Percentiles rank a stretch among this genome's conserved stretches.
Conservation (phyloP, 2,888 invertebrate genomes). For the Chrysodeixis includens region DNA sequence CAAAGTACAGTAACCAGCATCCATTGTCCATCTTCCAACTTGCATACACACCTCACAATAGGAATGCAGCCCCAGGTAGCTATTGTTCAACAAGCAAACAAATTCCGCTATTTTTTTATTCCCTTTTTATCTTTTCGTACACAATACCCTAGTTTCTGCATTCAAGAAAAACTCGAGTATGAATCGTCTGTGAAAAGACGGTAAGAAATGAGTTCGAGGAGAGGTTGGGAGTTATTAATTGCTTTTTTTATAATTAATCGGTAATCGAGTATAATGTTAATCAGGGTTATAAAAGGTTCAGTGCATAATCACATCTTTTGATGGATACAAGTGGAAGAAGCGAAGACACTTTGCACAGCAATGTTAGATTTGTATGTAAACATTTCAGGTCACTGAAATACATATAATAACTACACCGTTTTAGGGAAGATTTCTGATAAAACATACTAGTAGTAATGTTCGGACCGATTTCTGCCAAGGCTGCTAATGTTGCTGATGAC, state of each 20-base stretch:
- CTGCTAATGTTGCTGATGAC: too few relatives aligned
- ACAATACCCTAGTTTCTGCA: slow-evolving; percentile 50
- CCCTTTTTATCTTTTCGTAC: slow-evolving; percentile 31
- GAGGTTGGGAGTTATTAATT: slow-evolving; percentile 19
- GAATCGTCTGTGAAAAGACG: slow-evolving; percentile 19
- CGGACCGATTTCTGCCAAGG: too few relatives aligned
- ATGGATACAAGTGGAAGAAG: too few relatives aligned
- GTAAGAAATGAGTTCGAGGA: neutral
- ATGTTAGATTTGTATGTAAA: too few relatives aligned
- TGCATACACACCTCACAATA: slow-evolving; percentile 53
- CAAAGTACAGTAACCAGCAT: slow-evolving; percentile 28
- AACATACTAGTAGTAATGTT: too few relatives aligned
- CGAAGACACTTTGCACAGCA: too few relatives aligned
- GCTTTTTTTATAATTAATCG: neutral
- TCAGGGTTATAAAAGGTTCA: too few relatives aligned
- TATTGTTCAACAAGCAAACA: slow-evolving; percentile 54
- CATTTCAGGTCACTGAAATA: too few relatives aligned
- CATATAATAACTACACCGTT: too few relatives aligned
- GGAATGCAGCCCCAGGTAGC: slow-evolving; percentile 39
- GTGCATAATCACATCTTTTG: too few relatives aligned
- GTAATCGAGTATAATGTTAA: too few relatives aligned
- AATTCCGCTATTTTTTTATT: slow-evolving; percentile 62
- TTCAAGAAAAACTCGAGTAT: slow-evolving; percentile 32
- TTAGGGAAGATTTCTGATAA: too few relatives aligned
- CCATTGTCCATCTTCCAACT: slow-evolving; percentile 51